These are phyloP conservation scores for Podarcis muralis DNA, from an alignment of 2,113 vertebrate species.

Conservation along the genomic window DNA sequence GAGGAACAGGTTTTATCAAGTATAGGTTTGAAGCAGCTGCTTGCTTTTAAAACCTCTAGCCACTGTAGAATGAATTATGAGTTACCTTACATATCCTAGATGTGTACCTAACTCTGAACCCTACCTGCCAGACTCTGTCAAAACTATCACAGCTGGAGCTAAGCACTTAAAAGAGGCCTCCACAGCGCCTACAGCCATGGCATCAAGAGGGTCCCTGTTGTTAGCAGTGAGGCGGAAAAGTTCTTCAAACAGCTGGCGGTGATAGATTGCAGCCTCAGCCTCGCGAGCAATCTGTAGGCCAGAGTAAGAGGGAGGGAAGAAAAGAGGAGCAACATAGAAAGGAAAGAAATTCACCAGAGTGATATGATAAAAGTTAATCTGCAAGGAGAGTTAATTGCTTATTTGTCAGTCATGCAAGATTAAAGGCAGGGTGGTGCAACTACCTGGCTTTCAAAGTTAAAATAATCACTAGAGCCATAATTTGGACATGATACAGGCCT, in stretches of 20 bases:
- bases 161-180: constrained; percentile 98
- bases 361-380: constrained; percentile 42
- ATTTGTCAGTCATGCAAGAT: constrained; percentile 45
- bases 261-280: constrained; percentile 72
- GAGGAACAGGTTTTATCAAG: neutral
- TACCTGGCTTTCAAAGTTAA: constrained; percentile 21
- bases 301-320: constrained; percentile 56
- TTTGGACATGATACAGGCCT: neutral
- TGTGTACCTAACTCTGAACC: constrained; percentile 72
- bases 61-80: neutral
- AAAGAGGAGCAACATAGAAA: constrained; percentile 56
- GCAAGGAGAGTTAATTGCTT: constrained; percentile 52
- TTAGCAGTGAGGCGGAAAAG: constrained; percentile 77
- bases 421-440: constrained; percentile 38
- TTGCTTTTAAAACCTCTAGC: neutral
- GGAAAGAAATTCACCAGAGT: constrained; percentile 64
- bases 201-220: constrained; percentile 88
- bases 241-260: constrained; percentile 84
- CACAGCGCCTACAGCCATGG: constrained; percentile 94
- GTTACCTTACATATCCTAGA: constrained; percentile 16
- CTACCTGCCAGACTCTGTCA: constrained; percentile 99
- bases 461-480: neutral
- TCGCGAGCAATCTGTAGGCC: constrained; percentile 84
- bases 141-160: constrained; percentile 92
- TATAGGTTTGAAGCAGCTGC: neutral